Evolutionary conservation across 2,888 invertebrate genomes (phyloP).

Genomic region (Drosophila cognata): DNA sequence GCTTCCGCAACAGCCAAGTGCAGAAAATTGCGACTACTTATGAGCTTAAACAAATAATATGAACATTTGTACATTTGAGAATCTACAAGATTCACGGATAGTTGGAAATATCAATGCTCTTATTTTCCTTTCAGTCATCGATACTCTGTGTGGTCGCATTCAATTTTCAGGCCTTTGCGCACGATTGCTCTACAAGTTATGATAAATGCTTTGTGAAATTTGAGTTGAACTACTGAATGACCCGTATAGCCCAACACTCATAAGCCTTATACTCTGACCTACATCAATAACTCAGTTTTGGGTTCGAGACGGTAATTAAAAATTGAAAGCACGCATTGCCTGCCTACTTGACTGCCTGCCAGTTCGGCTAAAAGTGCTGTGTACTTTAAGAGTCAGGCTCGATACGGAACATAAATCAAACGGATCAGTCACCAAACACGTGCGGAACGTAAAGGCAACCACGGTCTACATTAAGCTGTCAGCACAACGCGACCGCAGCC

Average conservation of each 20-base stretch:
- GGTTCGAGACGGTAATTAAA: slow-evolving; percentile 66
- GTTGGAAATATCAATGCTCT: not conserved
- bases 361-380: slow-evolving; percentile 20
- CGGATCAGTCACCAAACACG: slow-evolving; percentile 56
- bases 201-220: slow-evolving; percentile 25
- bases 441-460: slow-evolving; percentile 65
- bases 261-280: slow-evolving; percentile 53
- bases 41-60: slow-evolving; percentile 1
- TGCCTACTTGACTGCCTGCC: not conserved
- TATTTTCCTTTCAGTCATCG: not conserved
- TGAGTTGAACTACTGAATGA: slow-evolving; percentile 7
- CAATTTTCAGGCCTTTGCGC: slow-evolving; percentile 18
- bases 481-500: slow-evolving; percentile 40
- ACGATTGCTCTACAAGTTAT: slow-evolving; percentile 31
- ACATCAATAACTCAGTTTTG: slow-evolving; percentile 70
- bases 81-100: not conserved
- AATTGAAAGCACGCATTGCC: slow-evolving; percentile 69
- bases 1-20: slow-evolving; percentile 8
- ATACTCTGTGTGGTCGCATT: not conserved
- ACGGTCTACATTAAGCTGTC: slow-evolving; percentile 67
- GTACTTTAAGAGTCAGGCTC: slow-evolving; percentile 28
- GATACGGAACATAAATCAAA: slow-evolving; percentile 65
- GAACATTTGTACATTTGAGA: not conserved
- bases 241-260: not conserved
- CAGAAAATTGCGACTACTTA: not conserved